Evolutionary conservation across 2,888 invertebrate genomes (phyloP), one percentile per base, ranked within the genome.

Genomic region (Apamea anceps): DNA sequence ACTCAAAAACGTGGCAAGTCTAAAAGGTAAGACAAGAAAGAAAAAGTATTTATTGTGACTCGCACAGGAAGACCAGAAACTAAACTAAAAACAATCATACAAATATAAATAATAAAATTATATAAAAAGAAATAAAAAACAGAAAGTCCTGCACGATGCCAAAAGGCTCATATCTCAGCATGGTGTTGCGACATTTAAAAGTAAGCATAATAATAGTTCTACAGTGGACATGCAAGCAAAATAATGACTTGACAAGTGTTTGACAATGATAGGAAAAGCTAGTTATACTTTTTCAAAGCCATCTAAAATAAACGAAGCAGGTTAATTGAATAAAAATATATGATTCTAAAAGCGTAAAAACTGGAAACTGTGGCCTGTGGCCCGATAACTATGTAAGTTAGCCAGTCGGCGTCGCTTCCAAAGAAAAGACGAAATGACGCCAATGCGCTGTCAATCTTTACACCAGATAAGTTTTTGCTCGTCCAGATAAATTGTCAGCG

Each of bases 401-500:
- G 68, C 65, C 77, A 57, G 86, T 82, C 88, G 84, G 88, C 86
- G 42, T 77, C 77, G 66, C 65, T 32, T 70, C 80, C 75, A 86
- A 87, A 81, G 84, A 88, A 89, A 89, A 83, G 75, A 81, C 77
- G 74, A 88, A 87, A 89, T 87, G 87, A 88, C 87, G 87, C 87
- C 90, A 80, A 88, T 85, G 88, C 81, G 81, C 91, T 91, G 93
- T 93, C 93, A 91, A 94, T 93, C 92, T 91, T 89, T 87, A 91
- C 90, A 91, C 89, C 90, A 90, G 89, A 91, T 90, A 88, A 80
- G 84, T 94, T 94, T 94, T 94, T 95, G 90, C 85, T 65, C 74
- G 71, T 81, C 77, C 85, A 88, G 88, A 92, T 93, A 92, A 91
- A 94, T 93, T 91, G 92, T 92, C 88, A 89, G 90, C 90, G 88